Evolutionary conservation across 2,113 vertebrate species (phyloP), one percentile per base, ranked within the genome.

Genomic region (Nannobrachium achirus): DNA sequence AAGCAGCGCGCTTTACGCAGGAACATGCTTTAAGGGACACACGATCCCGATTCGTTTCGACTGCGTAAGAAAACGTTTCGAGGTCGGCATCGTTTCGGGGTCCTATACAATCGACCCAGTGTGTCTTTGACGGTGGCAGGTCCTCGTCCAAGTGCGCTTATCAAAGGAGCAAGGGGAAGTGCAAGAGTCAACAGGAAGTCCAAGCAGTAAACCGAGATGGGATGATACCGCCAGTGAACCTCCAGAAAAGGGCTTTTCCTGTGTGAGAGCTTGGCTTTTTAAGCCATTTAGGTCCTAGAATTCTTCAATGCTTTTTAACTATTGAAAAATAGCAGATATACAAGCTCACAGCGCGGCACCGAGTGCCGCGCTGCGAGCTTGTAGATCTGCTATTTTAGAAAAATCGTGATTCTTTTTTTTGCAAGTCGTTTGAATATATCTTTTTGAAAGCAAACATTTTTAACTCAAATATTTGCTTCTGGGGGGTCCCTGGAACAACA

Each of bases 131-230:
- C 38, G 73, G 84, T 86, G 82, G 81, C 82, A 87, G 85, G 90
- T 88, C 90, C n/a, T n/a, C 84, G 89, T 76, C 84, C 69, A 63
- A 51, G 80, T 90, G 91, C 3, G 84, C 89, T 93, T 93, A 93
- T 94, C 92, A 88, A 78, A 90, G 89, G 79, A 83, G 76, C 79
- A 91, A n/a, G 71, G 93, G 92, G 89, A 94, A 94, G 89, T 88
- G 73, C 74, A 87, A 88, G 86, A 92, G 84, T 91, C 91, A 76
- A 89, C 92, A 94, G 91, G 89, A 92, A 92, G 82, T 82, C 79
- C 86, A 79, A 62, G 71, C 89, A 82, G 84, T 93, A 90, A 92
- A 92, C 90, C 79, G 75, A 91, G 91, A 95, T 91, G 76, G 48
- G 79, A 87, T 56, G 52, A 85, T 83, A 84, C n/a, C 72, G 74